Conservation (phyloP, 2,888 invertebrate species). For the Phasia obesa region DNA sequence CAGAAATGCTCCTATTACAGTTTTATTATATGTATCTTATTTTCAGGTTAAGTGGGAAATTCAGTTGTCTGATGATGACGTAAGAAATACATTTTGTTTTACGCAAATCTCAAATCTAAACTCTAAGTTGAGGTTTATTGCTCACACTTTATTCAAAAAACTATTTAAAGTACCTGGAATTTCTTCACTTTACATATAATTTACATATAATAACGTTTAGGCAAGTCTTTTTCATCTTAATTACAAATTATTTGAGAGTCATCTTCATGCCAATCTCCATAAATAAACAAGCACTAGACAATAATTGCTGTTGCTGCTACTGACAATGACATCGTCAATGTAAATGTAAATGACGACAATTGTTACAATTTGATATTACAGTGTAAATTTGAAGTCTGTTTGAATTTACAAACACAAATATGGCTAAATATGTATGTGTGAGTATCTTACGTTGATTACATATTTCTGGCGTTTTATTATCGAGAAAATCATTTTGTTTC, state of each 20-base stretch:
- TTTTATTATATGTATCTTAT: too few species aligned
- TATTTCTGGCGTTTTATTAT: not conserved
- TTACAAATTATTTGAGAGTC: constrained; percentile 56
- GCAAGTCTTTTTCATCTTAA: constrained; percentile 29
- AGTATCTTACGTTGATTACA: not conserved
- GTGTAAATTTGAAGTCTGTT: constrained; percentile 30
- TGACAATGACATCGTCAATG: constrained; percentile 19
- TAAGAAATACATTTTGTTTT: not conserved
- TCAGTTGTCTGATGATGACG: too few species aligned
- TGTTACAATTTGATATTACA: constrained; percentile 45
- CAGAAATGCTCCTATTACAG: too few species aligned
- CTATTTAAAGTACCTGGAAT: constrained; percentile 16
- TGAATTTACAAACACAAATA: constrained; percentile 13
- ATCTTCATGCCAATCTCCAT: not conserved
- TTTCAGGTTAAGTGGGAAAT: too few species aligned
- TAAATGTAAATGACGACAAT: constrained; percentile 19
- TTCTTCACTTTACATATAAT: not conserved
- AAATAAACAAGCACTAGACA: not conserved
- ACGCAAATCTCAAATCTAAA: constrained; percentile 28
- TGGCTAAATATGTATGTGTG: not conserved
- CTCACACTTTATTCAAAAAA: not conserved
- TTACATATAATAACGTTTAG: not conserved
- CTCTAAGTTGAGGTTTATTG: constrained; percentile 9
- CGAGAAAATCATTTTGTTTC: not conserved
- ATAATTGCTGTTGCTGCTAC: constrained; percentile 3